Percentiles rank a stretch among this genome's conserved stretches.
These are phyloP conservation scores for Epizoanthus ramosus DNA, from an alignment of 92 coral and sea anemone genomes.

Conservation along the genomic window DNA sequence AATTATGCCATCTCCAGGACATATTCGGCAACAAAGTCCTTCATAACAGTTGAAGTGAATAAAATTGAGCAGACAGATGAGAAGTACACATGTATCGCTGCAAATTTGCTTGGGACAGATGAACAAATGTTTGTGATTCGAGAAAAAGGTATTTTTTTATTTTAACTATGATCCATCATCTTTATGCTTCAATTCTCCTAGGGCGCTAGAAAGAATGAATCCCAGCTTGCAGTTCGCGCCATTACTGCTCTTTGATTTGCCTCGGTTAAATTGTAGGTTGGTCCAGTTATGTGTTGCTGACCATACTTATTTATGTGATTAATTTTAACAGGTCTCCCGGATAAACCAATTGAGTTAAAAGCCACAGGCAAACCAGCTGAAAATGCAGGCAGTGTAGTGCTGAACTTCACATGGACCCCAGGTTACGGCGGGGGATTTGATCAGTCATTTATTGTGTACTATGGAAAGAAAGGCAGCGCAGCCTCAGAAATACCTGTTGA, in stretches of 20 bases:
- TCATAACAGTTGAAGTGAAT: background rate
- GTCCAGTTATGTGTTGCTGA: too few species aligned
- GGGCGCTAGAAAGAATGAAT: too few species aligned
- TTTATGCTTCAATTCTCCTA: too few species aligned
- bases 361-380: slow-evolving; percentile 44
- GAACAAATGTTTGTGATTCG: slow-evolving; percentile 75
- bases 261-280: too few species aligned
- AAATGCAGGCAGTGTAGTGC: slow-evolving; percentile 56
- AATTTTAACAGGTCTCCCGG: slow-evolving; percentile 64
- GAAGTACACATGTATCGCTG: slow-evolving; percentile 71
- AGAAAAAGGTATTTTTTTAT: slow-evolving; percentile 58
- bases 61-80: slow-evolving; percentile 42
- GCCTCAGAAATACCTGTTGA: slow-evolving; percentile 38
- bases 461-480: slow-evolving; percentile 32
- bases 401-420: slow-evolving; percentile 79
- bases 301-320: too few species aligned
- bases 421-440: slow-evolving; percentile 76
- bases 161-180: background rate
- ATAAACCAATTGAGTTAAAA: slow-evolving; percentile 62
- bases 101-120: slow-evolving; percentile 73
- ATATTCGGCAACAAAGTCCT: background rate
- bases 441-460: slow-evolving; percentile 64
- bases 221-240: too few species aligned
- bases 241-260: too few species aligned
- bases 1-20: background rate